Evolutionary conservation across 1,140 invertebrate species (phyloP).

Genomic region (Lasioglossum albipes): DNA sequence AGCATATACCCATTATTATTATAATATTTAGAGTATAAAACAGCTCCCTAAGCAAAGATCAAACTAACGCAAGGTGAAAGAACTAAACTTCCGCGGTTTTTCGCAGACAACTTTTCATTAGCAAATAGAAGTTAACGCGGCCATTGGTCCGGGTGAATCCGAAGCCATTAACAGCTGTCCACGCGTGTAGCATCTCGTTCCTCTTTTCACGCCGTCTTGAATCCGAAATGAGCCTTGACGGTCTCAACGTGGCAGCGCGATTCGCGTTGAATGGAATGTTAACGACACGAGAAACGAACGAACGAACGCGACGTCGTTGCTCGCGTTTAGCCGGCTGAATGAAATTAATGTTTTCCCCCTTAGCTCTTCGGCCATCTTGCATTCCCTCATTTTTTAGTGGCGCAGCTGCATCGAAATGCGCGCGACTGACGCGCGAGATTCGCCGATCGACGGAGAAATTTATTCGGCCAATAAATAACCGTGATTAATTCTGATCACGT

Average conservation of each 20-base stretch:
- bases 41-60: too few species aligned
- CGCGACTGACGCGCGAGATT: slow-evolving; percentile 38
- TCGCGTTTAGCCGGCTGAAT: background rate
- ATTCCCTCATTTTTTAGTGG: slow-evolving; percentile 45
- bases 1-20: too few species aligned
- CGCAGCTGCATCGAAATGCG: slow-evolving; percentile 47
- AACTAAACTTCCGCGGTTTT: too few species aligned
- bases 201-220: slow-evolving; percentile 32
- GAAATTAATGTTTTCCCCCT: slow-evolving; percentile 40
- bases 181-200: slow-evolving; percentile 15
- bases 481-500: slow-evolving; percentile 63
- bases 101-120: slow-evolving; percentile 24
- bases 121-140: slow-evolving; percentile 11
- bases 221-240: slow-evolving; percentile 26
- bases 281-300: background rate
- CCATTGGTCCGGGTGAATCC: slow-evolving; percentile 41
- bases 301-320: background rate
- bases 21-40: too few species aligned
- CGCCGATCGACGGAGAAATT: slow-evolving; percentile 50
- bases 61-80: too few species aligned
- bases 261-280: slow-evolving; percentile 28
- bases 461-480: slow-evolving; percentile 62
- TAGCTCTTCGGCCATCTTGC: background rate
- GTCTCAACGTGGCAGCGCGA: slow-evolving; percentile 1
- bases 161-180: slow-evolving; percentile 50